phyloP scores from a whole-genome alignment of 2,888 invertebrate genomes.

The Trachelus iudaicus region DNA sequence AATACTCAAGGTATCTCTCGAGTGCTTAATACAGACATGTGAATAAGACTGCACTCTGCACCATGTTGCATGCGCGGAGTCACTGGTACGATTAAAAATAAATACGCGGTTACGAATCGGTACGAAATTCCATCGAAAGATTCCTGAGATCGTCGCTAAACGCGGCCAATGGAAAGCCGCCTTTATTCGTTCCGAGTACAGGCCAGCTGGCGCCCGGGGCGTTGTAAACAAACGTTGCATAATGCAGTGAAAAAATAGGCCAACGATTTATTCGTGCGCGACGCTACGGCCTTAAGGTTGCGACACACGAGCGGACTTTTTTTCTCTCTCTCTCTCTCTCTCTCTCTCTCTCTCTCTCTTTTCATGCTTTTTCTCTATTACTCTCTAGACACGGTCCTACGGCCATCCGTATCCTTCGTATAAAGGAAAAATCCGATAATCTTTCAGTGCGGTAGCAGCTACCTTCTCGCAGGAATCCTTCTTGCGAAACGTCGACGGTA shows the following conservation, averaged over 20 bases:
- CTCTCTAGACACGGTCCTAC: constrained; percentile 4
- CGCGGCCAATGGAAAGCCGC: too few species aligned
- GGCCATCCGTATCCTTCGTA: constrained; percentile 28
- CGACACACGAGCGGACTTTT: constrained; percentile 17
- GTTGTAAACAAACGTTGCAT: constrained; percentile 42
- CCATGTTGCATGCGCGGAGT: too few species aligned
- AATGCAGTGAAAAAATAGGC: constrained; percentile 27
- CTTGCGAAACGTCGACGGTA: background rate
- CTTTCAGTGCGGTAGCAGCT: background rate
- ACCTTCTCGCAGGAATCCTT: background rate
- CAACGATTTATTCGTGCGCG: too few species aligned
- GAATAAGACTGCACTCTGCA: too few species aligned
- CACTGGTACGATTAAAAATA: too few species aligned
- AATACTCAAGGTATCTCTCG: too few species aligned
- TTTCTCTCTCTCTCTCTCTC: constrained; percentile 3
- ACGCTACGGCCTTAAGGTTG: constrained; percentile 24
- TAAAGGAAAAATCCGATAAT: background rate
- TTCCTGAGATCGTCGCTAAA: too few species aligned
- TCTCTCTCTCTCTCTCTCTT: constrained; percentile 4
- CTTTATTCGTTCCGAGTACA: too few species aligned
- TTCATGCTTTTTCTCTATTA: constrained; percentile 21
- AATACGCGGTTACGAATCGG: too few species aligned
- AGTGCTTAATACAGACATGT: too few species aligned
- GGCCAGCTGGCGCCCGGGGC: constrained; percentile 28
- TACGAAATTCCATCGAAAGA: too few species aligned